Evolutionary conservation across 2,888 invertebrate species (phyloP).

Genomic region (Ectemnius continuus): DNA sequence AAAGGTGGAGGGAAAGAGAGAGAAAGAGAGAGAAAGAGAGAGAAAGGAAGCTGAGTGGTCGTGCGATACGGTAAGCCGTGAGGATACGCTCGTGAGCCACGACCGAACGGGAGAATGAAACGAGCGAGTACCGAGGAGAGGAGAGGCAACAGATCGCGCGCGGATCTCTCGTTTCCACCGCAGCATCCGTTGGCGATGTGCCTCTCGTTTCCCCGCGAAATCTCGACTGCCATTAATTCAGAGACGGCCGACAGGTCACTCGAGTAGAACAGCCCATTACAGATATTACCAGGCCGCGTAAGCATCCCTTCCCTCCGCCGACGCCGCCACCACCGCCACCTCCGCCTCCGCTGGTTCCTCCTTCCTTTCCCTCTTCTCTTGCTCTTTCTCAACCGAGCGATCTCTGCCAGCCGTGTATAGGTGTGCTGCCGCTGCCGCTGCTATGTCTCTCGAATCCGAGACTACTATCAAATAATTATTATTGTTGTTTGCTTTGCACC

Average conservation of each 20-base stretch:
- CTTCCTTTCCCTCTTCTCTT: neutral
- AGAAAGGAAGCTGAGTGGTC: neutral
- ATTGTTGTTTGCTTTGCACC: conserved; percentile 77
- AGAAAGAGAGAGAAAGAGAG: neutral
- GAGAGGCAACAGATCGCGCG: conserved; percentile 23
- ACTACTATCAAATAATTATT: conserved; percentile 77
- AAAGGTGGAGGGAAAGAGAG: conserved; percentile 1
- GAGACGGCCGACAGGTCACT: conserved; percentile 75
- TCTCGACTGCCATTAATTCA: conserved; percentile 77
- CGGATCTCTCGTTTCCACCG: conserved; percentile 30
- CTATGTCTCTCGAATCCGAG: conserved; percentile 14
- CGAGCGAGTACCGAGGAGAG: conserved; percentile 36
- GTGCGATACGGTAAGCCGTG: conserved; percentile 22
- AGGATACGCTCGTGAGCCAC: conserved; percentile 54
- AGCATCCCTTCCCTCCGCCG: conserved; percentile 22
- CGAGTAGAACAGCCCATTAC: conserved; percentile 77
- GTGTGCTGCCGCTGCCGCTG: neutral
- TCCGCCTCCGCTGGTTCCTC: neutral
- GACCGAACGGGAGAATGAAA: conserved; percentile 25
- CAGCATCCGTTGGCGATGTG: conserved; percentile 30
- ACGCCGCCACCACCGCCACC: too few relatives aligned
- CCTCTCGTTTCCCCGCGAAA: conserved; percentile 71
- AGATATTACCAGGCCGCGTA: conserved; percentile 73
- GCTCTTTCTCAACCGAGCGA: neutral
- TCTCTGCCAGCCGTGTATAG: neutral